A percentile compares a stretch with the other conserved stretches of the same genome.
phyloP scores from a whole-genome alignment of 2,888 invertebrate species.

The Temnothorax ravouxi region DNA sequence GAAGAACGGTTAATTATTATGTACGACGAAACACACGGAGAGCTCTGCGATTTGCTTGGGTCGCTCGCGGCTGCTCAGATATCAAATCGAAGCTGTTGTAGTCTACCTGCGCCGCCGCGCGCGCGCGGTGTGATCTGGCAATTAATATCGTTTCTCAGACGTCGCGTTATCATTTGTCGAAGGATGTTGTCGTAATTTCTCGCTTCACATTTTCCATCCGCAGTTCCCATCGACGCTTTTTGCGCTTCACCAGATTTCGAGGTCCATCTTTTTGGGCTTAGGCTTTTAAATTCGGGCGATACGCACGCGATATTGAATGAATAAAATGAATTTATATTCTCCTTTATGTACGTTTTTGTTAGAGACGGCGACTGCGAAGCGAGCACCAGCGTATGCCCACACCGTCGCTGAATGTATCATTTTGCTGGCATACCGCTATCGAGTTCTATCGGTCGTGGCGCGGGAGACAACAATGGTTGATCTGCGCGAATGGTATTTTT shows the following conservation, averaged over 20 bases:
- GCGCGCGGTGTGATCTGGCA: not conserved
- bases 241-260: not conserved
- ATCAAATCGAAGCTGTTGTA: constrained; percentile 12
- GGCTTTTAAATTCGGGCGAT: not conserved
- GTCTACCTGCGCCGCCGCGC: not conserved
- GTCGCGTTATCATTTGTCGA: constrained; percentile 19
- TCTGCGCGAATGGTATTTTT: constrained; percentile 73
- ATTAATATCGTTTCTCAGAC: constrained; percentile 33
- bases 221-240: not conserved
- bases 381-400: constrained; percentile 17
- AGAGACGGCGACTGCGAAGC: not conserved
- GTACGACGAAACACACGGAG: constrained; percentile 25
- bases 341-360: constrained; percentile 49
- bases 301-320: constrained; percentile 40
- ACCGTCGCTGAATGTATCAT: constrained; percentile 66
- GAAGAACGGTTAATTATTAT: constrained; percentile 52
- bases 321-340: constrained; percentile 27
- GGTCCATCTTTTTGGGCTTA: not conserved
- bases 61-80: constrained; percentile 21
- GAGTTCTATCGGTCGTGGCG: constrained; percentile 62
- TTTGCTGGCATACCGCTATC: constrained; percentile 44
- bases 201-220: not conserved
- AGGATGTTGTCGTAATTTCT: not conserved
- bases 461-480: constrained; percentile 70
- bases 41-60: constrained; percentile 16